Base-by-base conservation (phyloP, 92 coral and sea anemone species). In the Epizoanthus illoricatus region DNA sequence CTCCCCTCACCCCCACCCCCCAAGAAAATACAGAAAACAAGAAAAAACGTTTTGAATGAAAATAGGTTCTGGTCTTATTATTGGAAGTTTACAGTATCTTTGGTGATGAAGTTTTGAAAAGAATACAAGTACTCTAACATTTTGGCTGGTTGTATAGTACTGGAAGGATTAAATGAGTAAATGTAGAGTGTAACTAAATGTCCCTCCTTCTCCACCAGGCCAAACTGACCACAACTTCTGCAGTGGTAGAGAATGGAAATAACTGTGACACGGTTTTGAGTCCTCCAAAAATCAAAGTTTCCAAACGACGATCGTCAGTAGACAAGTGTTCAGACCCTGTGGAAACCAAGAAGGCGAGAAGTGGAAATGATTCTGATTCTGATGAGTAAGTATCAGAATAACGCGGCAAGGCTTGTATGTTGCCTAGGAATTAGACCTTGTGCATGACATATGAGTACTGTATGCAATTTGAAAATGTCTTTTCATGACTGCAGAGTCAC, bases 221-320 rank as follows among this genome's bases (percentile, higher is more conserved):
- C 43, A 84, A 87, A 83, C 72, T 86, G 12, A 55, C 67, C 28
- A 49, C 80, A 18, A 61, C 75, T 3, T 71, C 88, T 4, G 88
- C 88, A 41, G 71, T 40, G 7, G 76, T 41, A 24, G 88, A 85
- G 45, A 81, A 71, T 24, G 83, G 87, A 23, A 90, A 80, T 39
- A 18, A 57, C 24, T 73, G 79, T 75, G 88, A 84, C 70, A 52
- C 12, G 56, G 78, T 40, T 24, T 47, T 81, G 21, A 86, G 83
- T 71, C 89, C 94, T 45, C 76, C 90, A 59, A 76, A 84, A 49
- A 80, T 20, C 5, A 91, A 88, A 80, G 69, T 85, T 75, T 66
- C 85, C 28, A 93, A 93, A 63, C 91, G 94, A 55, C 91, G 86
- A 43, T 89, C 79, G 40, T 87, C 90, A 24, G 87, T 86, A 39